These are phyloP conservation scores for Lamprotornis superbus DNA, from an alignment of 2,113 vertebrate species.

Conservation along the genomic window DNA sequence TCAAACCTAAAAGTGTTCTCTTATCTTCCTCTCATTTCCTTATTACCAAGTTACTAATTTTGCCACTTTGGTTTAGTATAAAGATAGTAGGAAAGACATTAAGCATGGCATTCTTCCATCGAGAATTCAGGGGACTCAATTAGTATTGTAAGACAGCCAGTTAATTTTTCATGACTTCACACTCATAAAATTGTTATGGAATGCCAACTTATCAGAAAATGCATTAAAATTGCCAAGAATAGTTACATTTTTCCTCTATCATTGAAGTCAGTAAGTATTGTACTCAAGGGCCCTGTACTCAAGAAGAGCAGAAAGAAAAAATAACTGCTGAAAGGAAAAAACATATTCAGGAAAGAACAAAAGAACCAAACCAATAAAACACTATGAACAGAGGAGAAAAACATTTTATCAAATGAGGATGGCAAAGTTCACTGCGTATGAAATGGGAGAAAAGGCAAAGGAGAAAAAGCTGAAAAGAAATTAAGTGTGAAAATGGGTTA, in stretches of 20 bases:
- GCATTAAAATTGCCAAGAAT: background rate
- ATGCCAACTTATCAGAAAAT: background rate
- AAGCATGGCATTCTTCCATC: background rate
- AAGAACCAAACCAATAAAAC: background rate
- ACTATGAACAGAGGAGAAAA: background rate
- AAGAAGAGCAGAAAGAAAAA: background rate
- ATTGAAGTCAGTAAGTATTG: background rate
- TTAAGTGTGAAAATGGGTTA: background rate
- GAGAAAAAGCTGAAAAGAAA: background rate
- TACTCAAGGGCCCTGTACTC: background rate
- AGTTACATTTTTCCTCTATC: background rate
- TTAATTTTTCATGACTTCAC: constrained; percentile 27
- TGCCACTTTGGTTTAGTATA: background rate
- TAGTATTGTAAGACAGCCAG: background rate
- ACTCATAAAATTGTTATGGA: background rate
- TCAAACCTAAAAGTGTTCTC: background rate
- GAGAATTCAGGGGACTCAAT: background rate
- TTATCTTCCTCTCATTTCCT: background rate
- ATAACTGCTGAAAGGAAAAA: background rate
- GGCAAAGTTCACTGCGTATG: background rate
- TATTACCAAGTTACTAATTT: background rate
- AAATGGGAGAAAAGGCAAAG: background rate
- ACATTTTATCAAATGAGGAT: background rate
- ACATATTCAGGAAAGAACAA: background rate
- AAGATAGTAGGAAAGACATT: constrained; percentile 13